Evolutionary conservation across 2,888 invertebrate species (phyloP), one percentile per base, ranked within the genome.

Genomic region (Volucella zonaria): DNA sequence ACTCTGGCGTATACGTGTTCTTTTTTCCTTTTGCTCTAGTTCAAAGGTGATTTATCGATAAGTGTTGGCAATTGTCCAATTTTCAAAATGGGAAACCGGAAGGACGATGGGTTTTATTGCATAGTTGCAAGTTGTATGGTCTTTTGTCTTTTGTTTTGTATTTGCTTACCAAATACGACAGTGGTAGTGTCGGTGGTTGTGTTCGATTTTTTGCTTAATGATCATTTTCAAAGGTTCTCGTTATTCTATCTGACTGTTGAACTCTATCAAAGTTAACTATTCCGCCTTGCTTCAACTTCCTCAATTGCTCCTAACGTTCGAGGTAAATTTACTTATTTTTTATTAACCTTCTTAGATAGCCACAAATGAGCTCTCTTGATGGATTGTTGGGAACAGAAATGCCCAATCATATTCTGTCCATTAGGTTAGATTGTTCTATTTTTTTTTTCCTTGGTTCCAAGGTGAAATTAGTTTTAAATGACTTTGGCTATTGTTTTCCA

Each of bases 1-100:
- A 71, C 81, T 70, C 18, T 51, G 70, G 59, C 70, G 81, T 82
- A 82, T 82, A 62, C 82, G 61, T 73, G 52, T 47, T 71, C 45
- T 62, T 58, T 75, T 68, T 71, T 61, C 31, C 51, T n/a, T 12
- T 31, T 11, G 2, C 18, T 43, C 10, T n/a, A 23, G 2, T 3
- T 31, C 3, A 61, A 12, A 45, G 47, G 47, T 61, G 59, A 66
- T 66, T 75, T 66, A 66, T 66, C 49, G 66, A 58, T 14, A 38
- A 52, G 52, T n/a, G 67, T 52, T 76, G 76, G 67, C 76, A 76
- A 67, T 43, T 18, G 23, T 51, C 75, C 76, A 76, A 67, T 59
- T 58, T 54, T 31, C 8, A 1, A 45, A 51, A 12, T 11, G 12
- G 11, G 6, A 14, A 40, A 38, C 12, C 8, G 12, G 38, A 45